Base-by-base conservation (phyloP, 1,140 invertebrate species). In the Melanaphis sacchari region DNA sequence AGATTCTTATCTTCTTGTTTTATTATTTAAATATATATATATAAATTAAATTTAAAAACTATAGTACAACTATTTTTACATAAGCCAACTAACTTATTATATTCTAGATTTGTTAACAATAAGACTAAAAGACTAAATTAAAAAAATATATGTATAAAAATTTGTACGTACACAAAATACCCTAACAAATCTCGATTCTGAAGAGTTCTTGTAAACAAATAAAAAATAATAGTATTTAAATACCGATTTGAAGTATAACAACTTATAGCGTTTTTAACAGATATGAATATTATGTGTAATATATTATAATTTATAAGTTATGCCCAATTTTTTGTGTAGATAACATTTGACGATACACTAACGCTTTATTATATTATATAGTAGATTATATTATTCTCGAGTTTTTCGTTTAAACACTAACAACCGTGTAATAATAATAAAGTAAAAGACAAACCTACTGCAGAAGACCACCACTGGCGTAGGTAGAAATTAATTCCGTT, bases 401-500 rank as follows among this genome's bases (percentile, higher is more conserved):
- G n/a, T 84, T 84, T 40, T 84, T 59, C 22, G 18, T 40, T 59
- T 41, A 59, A 59, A 90, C 41, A 90, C 89, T 11, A 66, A 90
- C 52, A 66, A 90, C 52, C 31, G 52, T 31, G 40, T 90, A 90
- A 90, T 90, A 90, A 90, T 90, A 90, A 90, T 90, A 90, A 89
- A 89, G 46, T 89, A 54, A 90, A 90, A 66, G 24, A 90, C 36
- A 85, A 85, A 49, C 90, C 91, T 93, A 52, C 89, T 54, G 59
- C 59, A 76, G 81, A 41, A 93, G 91, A 93, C 91, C 91, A 93
- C 91, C 91, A 52, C 76, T 82, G 91, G 91, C 81, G 91, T 93
- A 85, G 91, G 91, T 85, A 93, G 91, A 93, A 93, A 93, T 93
- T 93, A 93, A 93, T 93, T 93, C 91, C 49, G 91, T 93, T 93